Conservation (phyloP, 2,113 vertebrate genomes). For the Solea solea region DNA sequence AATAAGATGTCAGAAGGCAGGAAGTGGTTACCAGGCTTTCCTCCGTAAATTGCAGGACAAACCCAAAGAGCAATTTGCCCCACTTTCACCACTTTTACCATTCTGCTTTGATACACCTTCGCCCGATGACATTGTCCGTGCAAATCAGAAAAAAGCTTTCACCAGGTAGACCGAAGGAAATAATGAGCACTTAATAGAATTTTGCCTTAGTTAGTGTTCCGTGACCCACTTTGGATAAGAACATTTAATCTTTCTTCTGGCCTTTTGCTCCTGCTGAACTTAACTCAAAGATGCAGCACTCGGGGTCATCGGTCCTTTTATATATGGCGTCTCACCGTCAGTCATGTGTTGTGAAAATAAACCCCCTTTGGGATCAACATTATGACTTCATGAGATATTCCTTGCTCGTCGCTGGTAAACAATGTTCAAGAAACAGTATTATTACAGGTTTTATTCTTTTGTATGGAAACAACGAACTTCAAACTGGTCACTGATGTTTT, state of each 20-base stretch:
- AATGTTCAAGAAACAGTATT: neutral
- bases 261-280: constrained; percentile 1
- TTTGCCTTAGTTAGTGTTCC: constrained; percentile 1
- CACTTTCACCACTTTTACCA: constrained; percentile 82
- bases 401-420: neutral
- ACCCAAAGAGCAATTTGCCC: constrained; percentile 76
- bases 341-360: neutral
- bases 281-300: constrained; percentile 12
- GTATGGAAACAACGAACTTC: neutral
- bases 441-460: neutral
- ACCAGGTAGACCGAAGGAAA: constrained; percentile 71
- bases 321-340: neutral
- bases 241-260: neutral
- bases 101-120: constrained; percentile 94
- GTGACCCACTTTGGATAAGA: neutral
- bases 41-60: constrained; percentile 82
- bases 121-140: constrained; percentile 94
- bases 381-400: neutral
- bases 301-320: constrained; percentile 9
- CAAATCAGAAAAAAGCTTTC: constrained; percentile 91
- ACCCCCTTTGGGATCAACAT: constrained; percentile 30
- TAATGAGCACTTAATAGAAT: neutral
- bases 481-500: neutral
- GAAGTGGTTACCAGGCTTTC: constrained; percentile 76
- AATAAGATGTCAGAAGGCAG: constrained; percentile 23